These are phyloP conservation scores for Gila robusta DNA, from an alignment of 2,797 vertebrate species.

Conservation along the genomic window DNA sequence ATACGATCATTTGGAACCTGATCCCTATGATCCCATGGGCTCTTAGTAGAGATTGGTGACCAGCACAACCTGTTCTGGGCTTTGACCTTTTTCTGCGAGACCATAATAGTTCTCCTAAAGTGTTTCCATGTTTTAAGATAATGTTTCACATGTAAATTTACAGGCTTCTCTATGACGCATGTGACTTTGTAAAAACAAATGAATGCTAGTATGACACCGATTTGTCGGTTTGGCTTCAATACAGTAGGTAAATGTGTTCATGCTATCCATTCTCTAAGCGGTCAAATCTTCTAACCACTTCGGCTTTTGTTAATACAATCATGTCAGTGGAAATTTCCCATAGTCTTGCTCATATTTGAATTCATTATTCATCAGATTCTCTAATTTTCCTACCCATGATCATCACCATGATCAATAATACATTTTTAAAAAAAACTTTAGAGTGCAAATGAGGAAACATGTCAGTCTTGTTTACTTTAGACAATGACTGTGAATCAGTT, in stretches of 20 bases:
- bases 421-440: not conserved
- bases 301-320: constrained; percentile 45
- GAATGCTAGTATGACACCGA: constrained; percentile 24
- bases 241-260: constrained; percentile 64
- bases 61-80: constrained; percentile 19
- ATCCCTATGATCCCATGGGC: constrained; percentile 35
- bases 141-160: constrained; percentile 53
- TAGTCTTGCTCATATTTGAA: constrained; percentile 53
- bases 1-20: constrained; percentile 40
- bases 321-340: constrained; percentile 14
- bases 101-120: not conserved
- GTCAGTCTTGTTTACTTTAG: constrained; percentile 48
- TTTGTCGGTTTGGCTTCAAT: constrained; percentile 49
- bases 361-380: constrained; percentile 63
- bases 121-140: constrained; percentile 15
- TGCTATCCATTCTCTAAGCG: constrained; percentile 60
- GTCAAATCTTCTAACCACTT: constrained; percentile 37
- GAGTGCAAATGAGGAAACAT: not conserved
- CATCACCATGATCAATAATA: not conserved
- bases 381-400: not conserved
- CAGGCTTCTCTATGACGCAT: not conserved
- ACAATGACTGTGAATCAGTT: constrained; percentile 56
- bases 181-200: constrained; percentile 64
- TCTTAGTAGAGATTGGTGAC: not conserved
- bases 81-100: not conserved